Conservation (phyloP, 2,113 vertebrate genomes). For the Neomonachus schauinslandi region DNA sequence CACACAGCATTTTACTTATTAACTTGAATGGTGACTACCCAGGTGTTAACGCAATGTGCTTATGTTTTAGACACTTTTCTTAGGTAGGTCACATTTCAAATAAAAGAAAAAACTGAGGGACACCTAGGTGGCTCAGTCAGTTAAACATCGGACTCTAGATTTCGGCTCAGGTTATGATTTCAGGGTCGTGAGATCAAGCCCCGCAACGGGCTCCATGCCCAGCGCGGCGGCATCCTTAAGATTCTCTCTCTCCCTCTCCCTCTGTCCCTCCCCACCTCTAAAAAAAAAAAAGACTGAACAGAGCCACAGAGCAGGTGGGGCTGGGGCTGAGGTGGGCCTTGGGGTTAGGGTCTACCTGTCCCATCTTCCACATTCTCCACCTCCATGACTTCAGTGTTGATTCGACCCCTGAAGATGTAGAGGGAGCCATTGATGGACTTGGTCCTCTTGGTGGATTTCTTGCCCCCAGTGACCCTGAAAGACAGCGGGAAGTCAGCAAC, state of each 20-base stretch:
- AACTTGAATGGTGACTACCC: neutral
- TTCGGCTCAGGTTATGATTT: neutral
- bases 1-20: neutral
- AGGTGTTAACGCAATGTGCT: fast-evolving
- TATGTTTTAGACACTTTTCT: neutral
- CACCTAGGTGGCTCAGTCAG: neutral
- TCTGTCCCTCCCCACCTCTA: neutral
- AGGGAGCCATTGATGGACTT: conserved; percentile 97
- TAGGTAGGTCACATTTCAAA: neutral
- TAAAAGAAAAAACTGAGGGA: too few species aligned
- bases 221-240: neutral
- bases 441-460: conserved; percentile 96
- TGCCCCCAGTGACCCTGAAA: conserved; percentile 94
- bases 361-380: conserved; percentile 99
- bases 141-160: neutral
- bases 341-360: conserved; percentile 89
- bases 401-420: conserved; percentile 97
- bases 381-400: conserved; percentile 99
- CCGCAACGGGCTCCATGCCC: neutral
- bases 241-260: neutral
- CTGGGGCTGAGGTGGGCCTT: neutral
- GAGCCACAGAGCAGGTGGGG: neutral
- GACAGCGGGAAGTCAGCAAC: neutral
- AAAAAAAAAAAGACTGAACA: neutral
- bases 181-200: neutral